These are phyloP conservation scores for Aphodius granarius DNA, from an alignment of 2,888 invertebrate genomes.

Conservation along the genomic window DNA sequence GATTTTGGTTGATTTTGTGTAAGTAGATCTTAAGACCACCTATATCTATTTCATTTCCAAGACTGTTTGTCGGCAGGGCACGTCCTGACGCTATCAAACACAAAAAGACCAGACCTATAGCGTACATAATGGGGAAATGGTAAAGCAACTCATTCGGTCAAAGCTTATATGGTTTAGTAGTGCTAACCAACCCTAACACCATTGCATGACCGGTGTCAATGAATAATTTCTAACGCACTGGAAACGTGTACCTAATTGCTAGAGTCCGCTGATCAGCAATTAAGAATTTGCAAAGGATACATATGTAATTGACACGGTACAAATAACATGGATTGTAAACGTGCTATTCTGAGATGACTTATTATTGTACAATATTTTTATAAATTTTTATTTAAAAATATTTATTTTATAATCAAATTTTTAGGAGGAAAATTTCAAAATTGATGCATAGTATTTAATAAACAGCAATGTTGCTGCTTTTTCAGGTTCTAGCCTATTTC, in stretches of 20 bases:
- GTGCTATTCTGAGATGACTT: neutral
- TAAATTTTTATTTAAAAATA: neutral
- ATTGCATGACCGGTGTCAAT: slow-evolving; percentile 32
- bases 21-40: slow-evolving; percentile 42
- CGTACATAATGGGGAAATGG: slow-evolving; percentile 43
- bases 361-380: neutral
- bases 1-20: slow-evolving; percentile 37
- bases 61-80: slow-evolving; percentile 21
- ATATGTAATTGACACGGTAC: neutral
- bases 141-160: slow-evolving; percentile 30
- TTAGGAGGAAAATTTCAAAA: neutral
- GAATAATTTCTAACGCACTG: slow-evolving; percentile 4
- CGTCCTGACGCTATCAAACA: slow-evolving; percentile 24
- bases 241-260: neutral
- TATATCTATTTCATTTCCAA: slow-evolving; percentile 39
- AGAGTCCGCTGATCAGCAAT: neutral
- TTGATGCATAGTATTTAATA: neutral
- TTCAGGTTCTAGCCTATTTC: neutral
- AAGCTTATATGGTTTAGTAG: slow-evolving; percentile 47
- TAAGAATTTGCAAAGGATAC: neutral
- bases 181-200: slow-evolving; percentile 51
- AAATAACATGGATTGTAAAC: neutral
- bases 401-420: too few species aligned
- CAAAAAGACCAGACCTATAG: slow-evolving; percentile 37
- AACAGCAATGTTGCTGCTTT: neutral